Evolutionary conservation across 2,888 invertebrate genomes (phyloP).

Genomic region (Tanypteryx hageni): DNA sequence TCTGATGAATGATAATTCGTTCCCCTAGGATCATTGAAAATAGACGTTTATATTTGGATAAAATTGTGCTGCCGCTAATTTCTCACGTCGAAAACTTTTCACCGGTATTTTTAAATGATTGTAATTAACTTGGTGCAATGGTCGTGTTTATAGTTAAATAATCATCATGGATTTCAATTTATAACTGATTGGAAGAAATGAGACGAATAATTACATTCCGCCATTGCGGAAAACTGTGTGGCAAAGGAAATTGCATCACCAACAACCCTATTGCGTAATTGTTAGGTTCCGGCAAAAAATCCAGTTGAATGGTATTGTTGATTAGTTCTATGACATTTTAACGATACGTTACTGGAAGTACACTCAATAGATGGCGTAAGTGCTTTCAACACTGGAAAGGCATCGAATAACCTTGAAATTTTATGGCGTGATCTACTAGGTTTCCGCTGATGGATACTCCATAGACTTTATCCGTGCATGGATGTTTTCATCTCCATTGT

Average conservation of each 20-base stretch:
- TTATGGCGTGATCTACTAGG: conserved; percentile 30
- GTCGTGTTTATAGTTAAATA: not conserved
- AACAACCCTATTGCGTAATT: too few relatives aligned
- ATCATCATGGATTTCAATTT: not conserved
- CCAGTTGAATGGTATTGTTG: not conserved
- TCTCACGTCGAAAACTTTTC: not conserved
- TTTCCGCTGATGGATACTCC: not conserved
- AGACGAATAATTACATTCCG: not conserved
- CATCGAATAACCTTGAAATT: conserved; percentile 17
- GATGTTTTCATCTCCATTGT: conserved; percentile 14
- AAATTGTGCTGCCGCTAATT: too few relatives aligned
- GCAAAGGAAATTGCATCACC: too few relatives aligned
- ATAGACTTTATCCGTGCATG: not conserved
- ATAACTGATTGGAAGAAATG: not conserved
- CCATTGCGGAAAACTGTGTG: not conserved
- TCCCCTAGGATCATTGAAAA: too few relatives aligned
- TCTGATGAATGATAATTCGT: too few relatives aligned
- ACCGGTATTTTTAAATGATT: not conserved
- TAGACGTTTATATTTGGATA: too few relatives aligned
- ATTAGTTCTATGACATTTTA: not conserved
- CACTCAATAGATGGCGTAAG: conserved; percentile 25
- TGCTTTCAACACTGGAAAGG: not conserved
- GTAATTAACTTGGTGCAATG: not conserved
- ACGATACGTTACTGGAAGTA: not conserved
- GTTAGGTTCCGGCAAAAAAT: not conserved